A percentile compares a stretch with the other conserved stretches of the same genome.
phyloP scores from a whole-genome alignment of 2,797 vertebrate species.

The Megalops cyprinoides region DNA sequence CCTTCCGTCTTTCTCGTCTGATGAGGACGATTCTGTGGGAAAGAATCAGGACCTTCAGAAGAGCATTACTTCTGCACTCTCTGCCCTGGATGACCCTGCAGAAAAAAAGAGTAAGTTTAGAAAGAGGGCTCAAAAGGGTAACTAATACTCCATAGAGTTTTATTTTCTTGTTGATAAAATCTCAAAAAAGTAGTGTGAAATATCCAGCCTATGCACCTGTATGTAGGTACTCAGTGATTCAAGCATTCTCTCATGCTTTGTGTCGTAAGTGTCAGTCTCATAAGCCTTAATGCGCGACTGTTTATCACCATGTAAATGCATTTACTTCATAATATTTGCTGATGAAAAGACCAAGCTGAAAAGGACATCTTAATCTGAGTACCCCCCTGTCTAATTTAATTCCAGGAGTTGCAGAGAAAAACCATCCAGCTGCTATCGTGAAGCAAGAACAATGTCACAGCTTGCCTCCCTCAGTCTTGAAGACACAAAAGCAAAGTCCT shows the following conservation, averaged over 20 bases:
- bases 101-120: conserved; percentile 86
- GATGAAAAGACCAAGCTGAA: background rate
- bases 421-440: conserved; percentile 52
- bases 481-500: conserved; percentile 63
- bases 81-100: conserved; percentile 83
- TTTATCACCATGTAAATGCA: no score
- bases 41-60: conserved; percentile 91
- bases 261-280: no score
- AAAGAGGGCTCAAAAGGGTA: conserved; percentile 59
- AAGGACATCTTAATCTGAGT: no score
- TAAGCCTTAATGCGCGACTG: no score
- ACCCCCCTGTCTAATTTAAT: background rate
- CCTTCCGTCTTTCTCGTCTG: conserved; percentile 92
- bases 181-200: no score
- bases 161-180: background rate
- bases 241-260: no score
- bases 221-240: background rate
- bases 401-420: conserved; percentile 57
- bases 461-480: conserved; percentile 61
- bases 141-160: background rate
- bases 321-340: background rate
- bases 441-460: conserved; percentile 75
- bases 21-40: conserved; percentile 91
- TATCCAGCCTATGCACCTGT: no score
- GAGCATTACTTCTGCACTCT: conserved; percentile 86